Percentiles rank a stretch among this genome's conserved stretches.
These are phyloP conservation scores for Holacanthus passer DNA, from an alignment of 2,113 vertebrate species.

Conservation along the genomic window DNA sequence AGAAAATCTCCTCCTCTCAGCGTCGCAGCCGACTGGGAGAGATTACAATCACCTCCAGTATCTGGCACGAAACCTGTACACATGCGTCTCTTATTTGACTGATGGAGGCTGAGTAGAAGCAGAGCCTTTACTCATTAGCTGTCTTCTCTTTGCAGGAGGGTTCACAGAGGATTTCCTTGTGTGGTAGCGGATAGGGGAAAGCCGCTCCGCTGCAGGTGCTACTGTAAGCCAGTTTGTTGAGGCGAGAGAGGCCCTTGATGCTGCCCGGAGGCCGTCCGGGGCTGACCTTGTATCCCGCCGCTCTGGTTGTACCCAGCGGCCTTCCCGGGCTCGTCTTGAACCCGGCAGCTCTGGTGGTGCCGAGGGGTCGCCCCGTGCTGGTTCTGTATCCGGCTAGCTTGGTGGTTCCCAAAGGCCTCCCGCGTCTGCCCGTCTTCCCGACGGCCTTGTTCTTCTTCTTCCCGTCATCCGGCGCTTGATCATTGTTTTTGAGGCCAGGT, in stretches of 20 bases:
- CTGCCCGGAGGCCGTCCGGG: constrained; percentile 97
- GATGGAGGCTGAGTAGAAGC: constrained; percentile 30
- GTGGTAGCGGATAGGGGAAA: constrained; percentile 93
- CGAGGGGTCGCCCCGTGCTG: constrained; percentile 96
- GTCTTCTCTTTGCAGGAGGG: constrained; percentile 90
- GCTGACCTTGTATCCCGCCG: constrained; percentile 98
- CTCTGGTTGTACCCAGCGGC: constrained; percentile 97
- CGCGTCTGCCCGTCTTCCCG: constrained; percentile 93
- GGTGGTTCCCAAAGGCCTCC: constrained; percentile 95
- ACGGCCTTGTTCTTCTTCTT: constrained; percentile 94
- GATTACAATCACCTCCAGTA: constrained; percentile 35
- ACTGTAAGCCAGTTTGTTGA: constrained; percentile 93
- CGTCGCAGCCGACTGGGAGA: constrained; percentile 48
- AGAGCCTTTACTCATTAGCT: constrained; percentile 84
- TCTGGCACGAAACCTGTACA: constrained; percentile 56
- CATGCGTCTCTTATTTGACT: constrained; percentile 51
- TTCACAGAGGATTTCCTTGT: constrained; percentile 91
- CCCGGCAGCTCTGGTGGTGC: constrained; percentile 97
- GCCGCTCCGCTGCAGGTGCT: constrained; percentile 89
- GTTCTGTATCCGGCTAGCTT: constrained; percentile 98
- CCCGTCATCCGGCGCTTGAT: constrained; percentile 88
- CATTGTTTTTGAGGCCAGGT: constrained; percentile 85
- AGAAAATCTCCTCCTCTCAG: constrained; percentile 57
- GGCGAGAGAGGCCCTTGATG: constrained; percentile 96
- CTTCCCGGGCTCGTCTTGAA: constrained; percentile 99